Base-by-base conservation (phyloP, 2,797 vertebrate species). In the Dromococcyx pavoninus region DNA sequence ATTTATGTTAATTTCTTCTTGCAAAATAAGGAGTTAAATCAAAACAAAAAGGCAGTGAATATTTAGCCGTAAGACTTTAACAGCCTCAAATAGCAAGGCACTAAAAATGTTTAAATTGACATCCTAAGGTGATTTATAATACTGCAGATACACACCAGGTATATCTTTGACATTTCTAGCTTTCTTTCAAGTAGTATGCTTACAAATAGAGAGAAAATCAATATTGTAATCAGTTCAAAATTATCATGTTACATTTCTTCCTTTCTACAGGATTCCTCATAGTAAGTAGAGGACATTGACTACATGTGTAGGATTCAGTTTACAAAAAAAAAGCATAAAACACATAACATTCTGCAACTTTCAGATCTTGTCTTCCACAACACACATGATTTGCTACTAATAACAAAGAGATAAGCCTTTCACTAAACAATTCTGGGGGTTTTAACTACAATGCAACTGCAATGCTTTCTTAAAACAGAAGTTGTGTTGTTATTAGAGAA, bases 391-490 rank as follows among this genome's bases (percentile, higher is more conserved):
- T 92, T 94, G 3, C 50, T 71, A 32, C 18, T n/a, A 5, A 41
- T 67, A 67, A 14, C 39, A 41, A 41, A 60, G 21, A 62, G 13
- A 33, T 30, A 66, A 78, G 3, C 17, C 14, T 17, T 58, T 56
- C 50, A 23, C 27, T n/a, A 14, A 41, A 17, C 4, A 64, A 22
- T 28, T 17, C 22, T 44, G 3, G 0, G 0, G 7, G 27, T 72
- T 72, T 46, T 35, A 7, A 54, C 6, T 17, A 17, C 19, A n/a
- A 13, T 27, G 5, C 4, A 7, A 54, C 6, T 17, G 17, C 19
- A n/a, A 13, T 27, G 5, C 4, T 66, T 86, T 80, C 33, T 81
- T 17, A 60, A 66, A 66, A 23, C 6, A 77, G 66, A 93, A 57
- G 6, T 13, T 64, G 6, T 7, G 3, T 69, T 75, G 19, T 57